Conservation (phyloP, 2,888 invertebrate genomes). For the Xestia c-nigrum region DNA sequence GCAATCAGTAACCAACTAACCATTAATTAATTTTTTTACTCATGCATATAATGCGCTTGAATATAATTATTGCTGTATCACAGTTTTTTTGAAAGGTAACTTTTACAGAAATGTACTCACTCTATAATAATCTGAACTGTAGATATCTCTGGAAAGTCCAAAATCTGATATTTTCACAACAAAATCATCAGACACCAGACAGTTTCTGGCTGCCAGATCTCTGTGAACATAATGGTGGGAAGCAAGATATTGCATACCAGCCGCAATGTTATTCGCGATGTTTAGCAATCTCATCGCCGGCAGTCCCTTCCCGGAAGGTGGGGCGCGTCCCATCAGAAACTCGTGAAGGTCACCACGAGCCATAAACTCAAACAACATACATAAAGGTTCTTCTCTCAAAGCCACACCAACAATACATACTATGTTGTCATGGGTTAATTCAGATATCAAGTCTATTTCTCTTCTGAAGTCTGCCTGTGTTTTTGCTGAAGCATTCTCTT, state of each 20-base stretch:
- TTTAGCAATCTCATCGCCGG: conserved; percentile 97
- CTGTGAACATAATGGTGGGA: conserved; percentile 99
- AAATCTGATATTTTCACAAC: conserved; percentile 99
- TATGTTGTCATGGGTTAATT: conserved; percentile 98
- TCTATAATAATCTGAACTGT: conserved; percentile 98
- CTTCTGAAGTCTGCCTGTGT: conserved; percentile 97
- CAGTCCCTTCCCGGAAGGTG: conserved; percentile 94
- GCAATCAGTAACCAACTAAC: conserved; percentile 45
- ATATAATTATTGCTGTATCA: conserved; percentile 5
- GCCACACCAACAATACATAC: conserved; percentile 98
- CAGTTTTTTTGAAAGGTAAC: conserved; percentile 3
- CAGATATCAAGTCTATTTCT: conserved; percentile 98
- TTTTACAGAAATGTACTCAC: conserved; percentile 77
- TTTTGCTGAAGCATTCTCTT: conserved; percentile 97
- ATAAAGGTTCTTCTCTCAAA: conserved; percentile 96
- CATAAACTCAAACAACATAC: conserved; percentile 99
- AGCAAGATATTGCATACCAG: conserved; percentile 96
- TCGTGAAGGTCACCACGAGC: conserved; percentile 99
- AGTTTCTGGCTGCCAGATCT: conserved; percentile 98
- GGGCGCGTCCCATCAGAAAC: conserved; percentile 97
- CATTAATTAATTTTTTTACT: conserved; percentile 66
- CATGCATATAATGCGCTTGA: conserved; percentile 40
- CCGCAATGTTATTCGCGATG: conserved; percentile 96
- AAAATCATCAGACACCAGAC: conserved; percentile 98
- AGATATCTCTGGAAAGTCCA: conserved; percentile 97